phyloP scores from a whole-genome alignment of 2,797 vertebrate genomes.

The Sternarchorhynchus goeldii region DNA sequence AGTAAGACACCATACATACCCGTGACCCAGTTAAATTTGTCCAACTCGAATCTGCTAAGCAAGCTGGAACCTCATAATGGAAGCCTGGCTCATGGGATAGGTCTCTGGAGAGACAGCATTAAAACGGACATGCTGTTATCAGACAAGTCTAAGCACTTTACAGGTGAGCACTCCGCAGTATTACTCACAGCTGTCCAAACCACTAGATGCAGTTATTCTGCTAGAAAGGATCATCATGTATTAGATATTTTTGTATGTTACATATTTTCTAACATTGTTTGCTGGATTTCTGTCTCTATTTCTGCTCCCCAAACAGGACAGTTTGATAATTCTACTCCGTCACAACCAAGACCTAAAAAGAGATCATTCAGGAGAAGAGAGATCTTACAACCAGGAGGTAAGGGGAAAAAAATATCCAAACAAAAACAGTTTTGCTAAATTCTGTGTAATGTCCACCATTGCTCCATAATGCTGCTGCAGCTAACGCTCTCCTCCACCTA shows the following conservation, averaged over 20 bases:
- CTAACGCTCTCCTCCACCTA: slow-evolving; percentile 14
- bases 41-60: slow-evolving; percentile 77
- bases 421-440: not conserved
- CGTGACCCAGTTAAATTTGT: slow-evolving; percentile 74
- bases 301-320: slow-evolving; percentile 70
- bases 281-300: slow-evolving; percentile 16
- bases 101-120: slow-evolving; percentile 74
- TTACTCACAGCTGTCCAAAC: not conserved
- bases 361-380: slow-evolving; percentile 82
- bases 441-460: not conserved
- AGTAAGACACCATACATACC: slow-evolving; percentile 64
- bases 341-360: slow-evolving; percentile 79
- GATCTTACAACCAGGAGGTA: slow-evolving; percentile 46
- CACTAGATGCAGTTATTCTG: not conserved
- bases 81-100: slow-evolving; percentile 57
- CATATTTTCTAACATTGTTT: slow-evolving; percentile 17
- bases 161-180: slow-evolving; percentile 57
- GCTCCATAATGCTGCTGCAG: not conserved
- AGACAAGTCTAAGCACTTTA: slow-evolving; percentile 59
- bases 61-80: slow-evolving; percentile 62
- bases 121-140: slow-evolving; percentile 68
- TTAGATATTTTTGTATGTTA: not conserved
- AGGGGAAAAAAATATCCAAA: not conserved
- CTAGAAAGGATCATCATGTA: not conserved
- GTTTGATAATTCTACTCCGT: slow-evolving; percentile 66